Evolutionary conservation across 2,797 vertebrate species (phyloP), one percentile per base, ranked within the genome.

Genomic region (Myiotriccus ornatus): DNA sequence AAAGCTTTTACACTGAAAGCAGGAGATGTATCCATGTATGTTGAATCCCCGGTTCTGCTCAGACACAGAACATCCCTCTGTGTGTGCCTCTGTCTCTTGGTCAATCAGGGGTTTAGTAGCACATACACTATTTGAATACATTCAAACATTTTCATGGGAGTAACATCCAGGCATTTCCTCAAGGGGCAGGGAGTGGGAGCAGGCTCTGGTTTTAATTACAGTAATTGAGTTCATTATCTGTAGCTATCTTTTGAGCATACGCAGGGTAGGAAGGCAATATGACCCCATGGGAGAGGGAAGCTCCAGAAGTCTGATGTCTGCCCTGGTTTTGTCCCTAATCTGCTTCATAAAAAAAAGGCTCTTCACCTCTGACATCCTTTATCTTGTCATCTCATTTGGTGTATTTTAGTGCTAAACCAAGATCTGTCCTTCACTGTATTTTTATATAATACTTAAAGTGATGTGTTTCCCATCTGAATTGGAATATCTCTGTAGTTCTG

Each of bases 131-230:
- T n/a, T 73, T 84, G 8, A 74, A 50, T 75, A 24, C 9, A 44
- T 27, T 64, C 65, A 32, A 53, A 39, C 32, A 27, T 34, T 81
- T 46, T 59, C 32, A 47, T 59, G 62, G 49, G 74, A 64, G 25
- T 35, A 28, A 68, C 87, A 60, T 70, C 78, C 67, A 90, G 75
- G 49, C 86, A 75, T 80, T 95, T 85, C 71, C 78, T 85, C 78
- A 89, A 63, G 52, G 32, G 30, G 2, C n/a, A 87, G 41, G 25
- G 75, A 73, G 64, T 64, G 60, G 60, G 53, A 93, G 28, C 14
- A n/a, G 25, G 39, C 32, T 89, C 68, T 95, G 75, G 0, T 89
- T 95, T 91, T 81, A 93, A 81, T 94, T 81, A 71, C 76, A 90
- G 8, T 84, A 81, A 90, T 86, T 65, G 34, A 75, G 46, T 77